Evolutionary conservation across 2,797 vertebrate species (phyloP), one percentile per base, ranked within the genome.

Genomic region (Netta rufina): DNA sequence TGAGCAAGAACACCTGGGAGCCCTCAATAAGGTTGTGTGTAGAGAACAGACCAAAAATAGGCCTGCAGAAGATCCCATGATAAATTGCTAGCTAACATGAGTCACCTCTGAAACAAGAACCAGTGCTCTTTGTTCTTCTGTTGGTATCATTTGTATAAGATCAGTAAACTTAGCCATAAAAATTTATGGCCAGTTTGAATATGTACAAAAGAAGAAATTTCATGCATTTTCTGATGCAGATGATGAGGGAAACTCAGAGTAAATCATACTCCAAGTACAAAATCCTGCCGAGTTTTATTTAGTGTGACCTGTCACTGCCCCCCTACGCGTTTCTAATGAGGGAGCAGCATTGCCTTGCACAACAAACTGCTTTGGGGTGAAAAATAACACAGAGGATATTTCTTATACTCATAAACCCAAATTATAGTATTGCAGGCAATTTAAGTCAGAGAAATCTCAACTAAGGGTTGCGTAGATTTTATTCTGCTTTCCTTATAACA

Each of bases 1-100:
- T 60, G 80, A 82, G 92, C 32, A 69, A 96, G 95, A 97, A 94
- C 96, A 97, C 97, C 93, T 96, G 97, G 96, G 97, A 97, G 75
- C 92, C 91, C 96, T 96, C 91, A 86, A 90, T 14, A 61, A 96
- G 73, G 80, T 92, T 89, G 66, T 33, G 56, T 89, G 78, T 43
- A 5, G 58, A 57, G 53, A 96, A 64, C 77, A 93, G 78, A 94
- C 90, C 96, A 73, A 94, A 98, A 98, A 96, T 88, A 98, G 95
- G 69, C 72, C 92, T 73, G 78, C 21, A 15, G 88, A 95, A 94
- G 86, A 87, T 94, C 90, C 94, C 91, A 62, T 95, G 97, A 97
- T 96, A 89, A 96, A 97, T 97, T 95, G 87, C 79, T 93, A 41
- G 85, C 88, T 78, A 92, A 81, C 83, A 71, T 95, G 96, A 97